Evolutionary conservation across 1,140 invertebrate species (phyloP).

Genomic region (Ceratina calcarata): DNA sequence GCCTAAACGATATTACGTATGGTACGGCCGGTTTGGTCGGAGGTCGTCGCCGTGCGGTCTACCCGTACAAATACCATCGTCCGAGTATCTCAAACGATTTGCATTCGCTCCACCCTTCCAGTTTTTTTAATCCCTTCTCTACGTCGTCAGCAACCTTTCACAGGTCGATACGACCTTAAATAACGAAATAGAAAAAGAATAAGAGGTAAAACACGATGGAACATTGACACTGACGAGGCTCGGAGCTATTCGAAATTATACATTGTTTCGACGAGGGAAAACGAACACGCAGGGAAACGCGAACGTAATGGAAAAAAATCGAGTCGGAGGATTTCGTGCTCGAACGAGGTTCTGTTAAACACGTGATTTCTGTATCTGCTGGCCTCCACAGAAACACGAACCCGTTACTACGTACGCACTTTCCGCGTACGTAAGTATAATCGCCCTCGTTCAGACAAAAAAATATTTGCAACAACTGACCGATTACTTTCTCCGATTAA

Average conservation of each 20-base stretch:
- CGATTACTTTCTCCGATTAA: constrained; percentile 11
- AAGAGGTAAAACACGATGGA: too few relatives aligned
- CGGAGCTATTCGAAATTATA: too few relatives aligned
- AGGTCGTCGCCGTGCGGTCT: constrained; percentile 53
- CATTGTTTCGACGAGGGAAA: not conserved
- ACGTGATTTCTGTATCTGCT: constrained; percentile 53
- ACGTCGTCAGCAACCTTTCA: not conserved
- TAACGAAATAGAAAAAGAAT: too few relatives aligned
- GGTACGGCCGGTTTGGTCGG: constrained; percentile 49
- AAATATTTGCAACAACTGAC: not conserved
- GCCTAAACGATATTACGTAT: constrained; percentile 33
- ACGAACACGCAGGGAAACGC: not conserved
- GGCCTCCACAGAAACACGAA: constrained; percentile 55
- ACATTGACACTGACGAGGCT: too few relatives aligned
- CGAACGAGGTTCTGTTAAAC: constrained; percentile 44
- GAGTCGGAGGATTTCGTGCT: not conserved
- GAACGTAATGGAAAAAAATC: constrained; percentile 18
- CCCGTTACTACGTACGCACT: constrained; percentile 49
- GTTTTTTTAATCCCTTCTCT: not conserved
- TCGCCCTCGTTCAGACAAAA: constrained; percentile 9
- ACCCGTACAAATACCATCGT: constrained; percentile 30
- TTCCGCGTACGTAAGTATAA: constrained; percentile 35
- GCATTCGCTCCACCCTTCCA: not conserved
- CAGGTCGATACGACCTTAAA: too few relatives aligned
- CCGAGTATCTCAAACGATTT: constrained; percentile 23